Conservation (phyloP, 2,797 vertebrate genomes). For the Coregonus ussuriensis region DNA sequence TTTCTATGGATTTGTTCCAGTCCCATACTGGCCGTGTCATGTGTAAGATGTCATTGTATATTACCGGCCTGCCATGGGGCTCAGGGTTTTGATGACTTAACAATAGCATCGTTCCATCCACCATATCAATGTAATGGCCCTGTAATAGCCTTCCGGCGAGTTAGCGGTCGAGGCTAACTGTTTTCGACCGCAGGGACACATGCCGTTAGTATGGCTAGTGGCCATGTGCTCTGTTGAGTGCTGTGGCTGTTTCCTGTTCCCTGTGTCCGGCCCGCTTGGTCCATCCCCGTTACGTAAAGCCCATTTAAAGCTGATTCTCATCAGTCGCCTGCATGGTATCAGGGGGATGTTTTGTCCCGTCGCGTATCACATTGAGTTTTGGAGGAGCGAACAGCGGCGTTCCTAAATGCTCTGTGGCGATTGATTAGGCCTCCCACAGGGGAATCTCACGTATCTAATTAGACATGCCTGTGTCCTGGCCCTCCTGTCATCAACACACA, state of each 20-base stretch:
- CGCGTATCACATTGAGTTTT: neutral
- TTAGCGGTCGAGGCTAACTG: conserved; percentile 42
- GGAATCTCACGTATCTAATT: neutral
- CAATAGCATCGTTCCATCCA: conserved; percentile 27
- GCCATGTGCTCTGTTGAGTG: conserved; percentile 19
- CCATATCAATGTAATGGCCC: conserved; percentile 18
- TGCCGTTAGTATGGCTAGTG: conserved; percentile 24
- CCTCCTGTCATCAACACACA: conserved; percentile 21
- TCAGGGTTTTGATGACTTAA: conserved; percentile 43
- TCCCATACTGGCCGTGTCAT: conserved; percentile 3
- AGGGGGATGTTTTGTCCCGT: neutral
- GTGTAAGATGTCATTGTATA: conserved; percentile 32
- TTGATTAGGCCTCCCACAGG: conserved; percentile 2
- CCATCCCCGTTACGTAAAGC: neutral
- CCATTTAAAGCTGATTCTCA: neutral
- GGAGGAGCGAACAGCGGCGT: neutral
- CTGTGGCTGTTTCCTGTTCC: neutral
- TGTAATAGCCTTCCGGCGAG: conserved; percentile 27
- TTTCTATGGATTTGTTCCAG: conserved; percentile 25
- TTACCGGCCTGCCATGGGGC: neutral
- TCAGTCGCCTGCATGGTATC: neutral
- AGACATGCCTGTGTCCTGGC: neutral
- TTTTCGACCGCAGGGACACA: conserved; percentile 46
- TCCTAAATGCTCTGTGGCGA: neutral
- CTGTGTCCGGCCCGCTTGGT: neutral